phyloP scores from a whole-genome alignment of 2,888 invertebrate species.

The Willowsia nigromaculata region DNA sequence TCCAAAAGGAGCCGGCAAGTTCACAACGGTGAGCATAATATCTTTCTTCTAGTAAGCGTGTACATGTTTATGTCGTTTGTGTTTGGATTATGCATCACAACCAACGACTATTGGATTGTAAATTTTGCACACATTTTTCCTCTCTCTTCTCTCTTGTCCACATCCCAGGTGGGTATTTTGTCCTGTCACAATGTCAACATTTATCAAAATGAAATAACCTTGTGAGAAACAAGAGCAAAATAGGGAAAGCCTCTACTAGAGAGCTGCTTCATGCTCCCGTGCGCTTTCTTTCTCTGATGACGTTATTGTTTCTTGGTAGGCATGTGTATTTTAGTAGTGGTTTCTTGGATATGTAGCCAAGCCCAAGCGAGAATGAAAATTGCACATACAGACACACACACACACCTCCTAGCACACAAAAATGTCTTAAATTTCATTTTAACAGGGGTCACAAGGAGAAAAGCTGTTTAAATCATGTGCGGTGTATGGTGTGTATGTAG shows the following conservation, averaged over 20 bases:
- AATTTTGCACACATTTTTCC: background rate
- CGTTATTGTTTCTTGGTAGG: constrained; percentile 18
- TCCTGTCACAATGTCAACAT: constrained; percentile 63
- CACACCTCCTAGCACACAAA: background rate
- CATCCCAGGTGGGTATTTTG: constrained; percentile 65
- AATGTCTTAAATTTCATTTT: constrained; percentile 15
- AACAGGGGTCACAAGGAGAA: constrained; percentile 14
- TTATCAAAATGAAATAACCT: constrained; percentile 60
- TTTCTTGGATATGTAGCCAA: too few relatives aligned
- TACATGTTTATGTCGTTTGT: background rate
- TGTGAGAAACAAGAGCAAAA: background rate
- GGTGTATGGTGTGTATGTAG: background rate
- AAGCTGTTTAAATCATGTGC: constrained; percentile 11
- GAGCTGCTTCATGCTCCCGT: background rate
- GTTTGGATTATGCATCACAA: constrained; percentile 8
- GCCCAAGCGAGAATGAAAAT: background rate
- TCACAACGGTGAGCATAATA: background rate
- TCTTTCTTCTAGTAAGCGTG: too few relatives aligned
- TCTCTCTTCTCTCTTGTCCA: background rate
- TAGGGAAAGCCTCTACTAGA: background rate
- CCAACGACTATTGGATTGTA: constrained; percentile 1
- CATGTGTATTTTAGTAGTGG: background rate
- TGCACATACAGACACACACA: background rate
- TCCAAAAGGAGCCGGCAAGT: background rate
- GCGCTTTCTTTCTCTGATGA: background rate